Evolutionary conservation across 1,140 invertebrate species (phyloP).

Genomic region (Musca vetustissima): DNA sequence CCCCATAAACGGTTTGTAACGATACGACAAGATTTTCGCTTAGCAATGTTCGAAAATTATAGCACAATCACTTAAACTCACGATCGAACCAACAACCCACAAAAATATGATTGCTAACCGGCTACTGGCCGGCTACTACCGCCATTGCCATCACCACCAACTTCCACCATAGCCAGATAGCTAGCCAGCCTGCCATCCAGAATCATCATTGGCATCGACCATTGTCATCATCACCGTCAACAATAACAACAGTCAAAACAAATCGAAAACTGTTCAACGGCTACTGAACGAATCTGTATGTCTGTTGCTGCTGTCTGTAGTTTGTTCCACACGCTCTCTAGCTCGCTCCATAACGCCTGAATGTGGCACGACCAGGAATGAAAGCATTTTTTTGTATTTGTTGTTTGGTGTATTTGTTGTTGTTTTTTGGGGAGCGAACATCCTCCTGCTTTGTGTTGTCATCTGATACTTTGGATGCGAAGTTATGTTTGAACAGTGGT

Average conservation of each 20-base stretch:
- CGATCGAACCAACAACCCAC: constrained; percentile 32
- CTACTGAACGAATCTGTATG: neutral
- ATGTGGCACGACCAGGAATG: too few relatives aligned
- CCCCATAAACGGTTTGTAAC: constrained; percentile 16
- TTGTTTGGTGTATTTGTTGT: too few relatives aligned
- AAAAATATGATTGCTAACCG: constrained; percentile 43
- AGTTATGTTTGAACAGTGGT: too few relatives aligned
- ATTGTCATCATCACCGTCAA: neutral
- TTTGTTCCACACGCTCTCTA: too few relatives aligned
- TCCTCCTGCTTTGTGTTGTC: constrained; percentile 18
- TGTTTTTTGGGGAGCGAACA: too few relatives aligned
- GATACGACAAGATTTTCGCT: constrained; percentile 12
- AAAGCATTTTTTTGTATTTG: too few relatives aligned
- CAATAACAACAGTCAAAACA: constrained; percentile 5
- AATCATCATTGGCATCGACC: constrained; percentile 1
- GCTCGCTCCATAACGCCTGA: neutral
- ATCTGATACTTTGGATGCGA: neutral
- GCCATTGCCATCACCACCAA: neutral
- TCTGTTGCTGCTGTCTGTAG: neutral
- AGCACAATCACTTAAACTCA: constrained; percentile 56
- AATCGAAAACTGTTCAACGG: constrained; percentile 11
- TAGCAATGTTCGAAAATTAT: constrained; percentile 44
- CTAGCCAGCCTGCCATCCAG: neutral
- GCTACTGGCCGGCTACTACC: constrained; percentile 18
- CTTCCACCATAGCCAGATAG: neutral